Evolutionary conservation across 37 sponge, comb jelly and placozoan species (phyloP), one percentile per base, ranked within the genome.

Genomic region (Beroe ovata): DNA sequence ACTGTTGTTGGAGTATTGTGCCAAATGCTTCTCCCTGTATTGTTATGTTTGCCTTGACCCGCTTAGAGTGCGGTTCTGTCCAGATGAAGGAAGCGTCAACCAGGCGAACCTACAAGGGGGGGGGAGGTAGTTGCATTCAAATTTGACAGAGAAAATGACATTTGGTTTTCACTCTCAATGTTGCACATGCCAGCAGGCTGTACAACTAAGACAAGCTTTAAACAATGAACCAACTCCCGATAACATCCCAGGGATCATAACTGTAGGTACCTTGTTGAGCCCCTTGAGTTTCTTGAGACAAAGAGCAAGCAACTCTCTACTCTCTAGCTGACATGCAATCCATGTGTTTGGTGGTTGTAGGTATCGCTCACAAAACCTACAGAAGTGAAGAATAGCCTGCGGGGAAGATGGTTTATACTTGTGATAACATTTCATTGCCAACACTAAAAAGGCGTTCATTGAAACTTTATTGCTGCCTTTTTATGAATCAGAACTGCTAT

Each of bases 11-110:
- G 14, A 97, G 91, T 20, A 95, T 92, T 20, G 95, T 89, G 0
- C 92, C 92, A 23, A 90, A 42, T 69, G 95, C 99, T 90, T 97
- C 99, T 26, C 93, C 94, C 66, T 97, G 99, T 1, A 97, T 62
- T 14, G 96, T 93, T 60, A 97, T 89, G 71, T 95, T 95, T 25
- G 95, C 94, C 60, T 95, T 95, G 34, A 97, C 66, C 42, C 99
- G 94, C 92, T 95, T 94, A 25, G 99, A 97, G 88, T 97, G 99
- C 6, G 99, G 96, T 54, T 97, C 99, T 11, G 99, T 97, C 99
- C 99, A 97, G 19, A 94, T 89, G 60, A 97, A 97, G 41, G 92
- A 92, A 14, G 99, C 99, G 58, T 97, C 96, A 8, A 97, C 95
- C 60, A 97, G 91, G 30, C 92, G 95, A 14, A 96, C 93, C 91